Evolutionary conservation across 2,797 vertebrate genomes (phyloP).

Genomic region (Poeciliopsis gracilis): DNA sequence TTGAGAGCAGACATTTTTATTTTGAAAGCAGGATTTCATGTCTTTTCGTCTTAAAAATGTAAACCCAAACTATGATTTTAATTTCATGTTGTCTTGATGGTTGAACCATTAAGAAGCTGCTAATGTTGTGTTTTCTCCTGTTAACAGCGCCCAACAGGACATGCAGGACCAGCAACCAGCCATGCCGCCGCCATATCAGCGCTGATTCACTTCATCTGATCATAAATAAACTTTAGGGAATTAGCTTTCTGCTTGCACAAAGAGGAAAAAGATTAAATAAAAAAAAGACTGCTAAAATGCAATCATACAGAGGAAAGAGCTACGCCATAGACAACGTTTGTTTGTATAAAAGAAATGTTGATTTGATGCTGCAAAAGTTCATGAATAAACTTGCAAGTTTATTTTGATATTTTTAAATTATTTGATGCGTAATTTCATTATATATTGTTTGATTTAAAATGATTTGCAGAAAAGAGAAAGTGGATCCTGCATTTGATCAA

Average conservation of each 20-base stretch:
- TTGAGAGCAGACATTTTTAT: too few relatives aligned
- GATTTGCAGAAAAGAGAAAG: not conserved
- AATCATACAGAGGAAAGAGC: not conserved
- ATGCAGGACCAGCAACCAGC: not conserved
- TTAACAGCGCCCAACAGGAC: not conserved
- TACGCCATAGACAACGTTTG: too few relatives aligned
- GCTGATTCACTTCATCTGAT: not conserved
- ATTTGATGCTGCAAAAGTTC: not conserved
- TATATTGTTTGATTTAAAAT: too few relatives aligned
- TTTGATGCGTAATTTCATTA: not conserved
- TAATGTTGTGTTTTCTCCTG: not conserved
- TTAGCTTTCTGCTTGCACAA: not conserved
- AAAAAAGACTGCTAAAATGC: not conserved
- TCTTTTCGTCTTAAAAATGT: not conserved
- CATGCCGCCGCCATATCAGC: not conserved
- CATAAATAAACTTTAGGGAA: not conserved
- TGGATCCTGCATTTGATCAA: too few relatives aligned
- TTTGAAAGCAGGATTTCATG: too few relatives aligned
- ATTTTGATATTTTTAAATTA: not conserved
- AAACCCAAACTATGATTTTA: not conserved
- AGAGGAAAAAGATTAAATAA: not conserved
- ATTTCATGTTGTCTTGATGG: not conserved
- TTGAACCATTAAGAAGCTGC: not conserved
- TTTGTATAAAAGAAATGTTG: not conserved
- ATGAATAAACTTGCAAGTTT: not conserved